A percentile compares a stretch with the other conserved stretches of the same genome.
Evolutionary conservation across 2,888 invertebrate species (phyloP).

Genomic region (Stenodera caucasica): DNA sequence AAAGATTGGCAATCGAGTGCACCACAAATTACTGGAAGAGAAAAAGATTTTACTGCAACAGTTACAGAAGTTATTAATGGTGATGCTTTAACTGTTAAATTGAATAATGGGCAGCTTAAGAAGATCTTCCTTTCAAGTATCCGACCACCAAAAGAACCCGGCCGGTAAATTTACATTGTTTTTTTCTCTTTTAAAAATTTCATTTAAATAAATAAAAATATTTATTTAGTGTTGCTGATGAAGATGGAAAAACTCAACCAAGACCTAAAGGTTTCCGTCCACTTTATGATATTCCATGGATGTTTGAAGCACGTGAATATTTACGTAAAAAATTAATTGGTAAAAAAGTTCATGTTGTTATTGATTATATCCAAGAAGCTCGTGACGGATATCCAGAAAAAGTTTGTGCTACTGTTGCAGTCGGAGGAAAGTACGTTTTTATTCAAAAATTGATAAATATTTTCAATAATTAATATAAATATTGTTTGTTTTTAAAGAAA

Average conservation of each 20-base stretch:
- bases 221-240: constrained; percentile 59
- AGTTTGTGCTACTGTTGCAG: constrained; percentile 87
- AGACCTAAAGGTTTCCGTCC: constrained; percentile 81
- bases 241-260: constrained; percentile 68
- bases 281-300: constrained; percentile 96
- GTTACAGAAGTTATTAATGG: constrained; percentile 93
- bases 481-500: constrained; percentile 63
- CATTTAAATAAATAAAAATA: too few species aligned
- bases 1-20: constrained; percentile 81
- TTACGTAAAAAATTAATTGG: constrained; percentile 93
- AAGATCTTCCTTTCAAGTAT: constrained; percentile 97
- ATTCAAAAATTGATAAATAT: not conserved
- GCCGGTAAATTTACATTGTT: constrained; percentile 42
- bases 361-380: constrained; percentile 97
- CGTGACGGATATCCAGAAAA: constrained; percentile 94
- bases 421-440: constrained; percentile 71
- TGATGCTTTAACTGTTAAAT: constrained; percentile 87
- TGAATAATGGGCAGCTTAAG: constrained; percentile 74
- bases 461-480: constrained; percentile 8
- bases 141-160: constrained; percentile 76
- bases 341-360: constrained; percentile 87
- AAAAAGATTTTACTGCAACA: constrained; percentile 78
- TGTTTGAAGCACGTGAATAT: constrained; percentile 98
- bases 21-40: constrained; percentile 72
- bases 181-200: too few species aligned